Conservation (phyloP, 2,113 vertebrate species). For the Zeus faber region DNA sequence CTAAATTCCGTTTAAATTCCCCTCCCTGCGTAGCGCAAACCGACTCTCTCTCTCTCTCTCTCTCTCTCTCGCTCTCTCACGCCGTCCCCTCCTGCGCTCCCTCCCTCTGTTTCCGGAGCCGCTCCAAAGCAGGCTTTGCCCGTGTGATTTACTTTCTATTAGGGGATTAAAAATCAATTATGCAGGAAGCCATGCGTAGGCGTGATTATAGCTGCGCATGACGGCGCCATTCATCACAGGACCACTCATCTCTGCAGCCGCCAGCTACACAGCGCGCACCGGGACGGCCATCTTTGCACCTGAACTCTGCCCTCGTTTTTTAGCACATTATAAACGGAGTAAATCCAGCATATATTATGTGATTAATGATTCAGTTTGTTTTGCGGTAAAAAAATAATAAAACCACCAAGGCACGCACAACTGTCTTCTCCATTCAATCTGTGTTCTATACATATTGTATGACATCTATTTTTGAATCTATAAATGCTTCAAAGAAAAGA, state of each 20-base stretch:
- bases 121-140: slow-evolving; percentile 61
- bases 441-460: no score
- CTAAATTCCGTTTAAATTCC: no score
- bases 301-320: slow-evolving; percentile 63
- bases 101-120: slow-evolving; percentile 31
- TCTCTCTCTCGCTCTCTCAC: slow-evolving; percentile 5
- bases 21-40: no score
- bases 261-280: slow-evolving; percentile 63
- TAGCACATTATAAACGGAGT: slow-evolving; percentile 43
- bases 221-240: slow-evolving; percentile 75
- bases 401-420: no score
- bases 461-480: no score
- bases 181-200: slow-evolving; percentile 77
- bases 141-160: slow-evolving; percentile 81
- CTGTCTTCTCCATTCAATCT: no score
- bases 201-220: slow-evolving; percentile 74
- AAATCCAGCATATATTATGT: slow-evolving; percentile 22
- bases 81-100: slow-evolving; percentile 20
- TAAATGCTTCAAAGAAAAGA: no score
- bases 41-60: slow-evolving; percentile 23
- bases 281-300: slow-evolving; percentile 48
- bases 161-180: slow-evolving; percentile 84
- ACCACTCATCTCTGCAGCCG: slow-evolving; percentile 70
- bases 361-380: slow-evolving; percentile 30
- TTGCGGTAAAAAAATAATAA: slow-evolving; percentile 9